Base-by-base conservation (phyloP, 2,113 vertebrate genomes). In the Toxotes chatareus region DNA sequence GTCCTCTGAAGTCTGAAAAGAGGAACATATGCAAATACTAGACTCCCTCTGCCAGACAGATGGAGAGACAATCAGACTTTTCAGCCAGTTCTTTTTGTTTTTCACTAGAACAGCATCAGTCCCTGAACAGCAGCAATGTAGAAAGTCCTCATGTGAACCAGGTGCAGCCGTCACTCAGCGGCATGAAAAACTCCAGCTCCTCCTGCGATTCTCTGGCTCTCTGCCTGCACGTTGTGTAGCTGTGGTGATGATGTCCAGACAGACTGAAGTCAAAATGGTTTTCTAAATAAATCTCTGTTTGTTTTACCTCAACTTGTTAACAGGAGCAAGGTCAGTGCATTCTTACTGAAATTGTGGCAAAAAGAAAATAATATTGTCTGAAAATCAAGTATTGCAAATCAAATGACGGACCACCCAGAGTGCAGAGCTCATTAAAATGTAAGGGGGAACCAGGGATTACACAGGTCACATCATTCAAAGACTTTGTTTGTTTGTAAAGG, bases 81-180 rank as follows among this genome's bases (percentile, higher is more conserved):
- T 73, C 67, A 23, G 76, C 31, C 70, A 56, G 72, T 47, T 56
- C 44, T 57, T 44, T 40, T 38, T 38, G 16, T 60, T 83, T 73
- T 68, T 56, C 49, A 71, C 56, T 21, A 23, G 55, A 82, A 13
- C 49, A 56, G 14, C 74, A 11, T 71, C 36, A 11, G 40, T 80
- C 83, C 51, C 70, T 53, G 59, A 60, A 11, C 57, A 16, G 73
- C 76, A 75, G 60, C 47, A 14, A 7, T 27, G 46, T 62, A 55
- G 23, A 85, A n/a, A 72, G 83, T 81, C 82, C 76, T 87, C 60
- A 72, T 80, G 38, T 61, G 66, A 87, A 83, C 80, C 85, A 80
- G 72, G 75, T 83, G 79, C 84, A 71, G 80, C 69, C 38, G 11
- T 42, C 17, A 17, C 10, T 42, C 49, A 36, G 36, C 21, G 44